Evolutionary conservation across 2,797 vertebrate species (phyloP).

Genomic region (Sarcophilus harrisii): DNA sequence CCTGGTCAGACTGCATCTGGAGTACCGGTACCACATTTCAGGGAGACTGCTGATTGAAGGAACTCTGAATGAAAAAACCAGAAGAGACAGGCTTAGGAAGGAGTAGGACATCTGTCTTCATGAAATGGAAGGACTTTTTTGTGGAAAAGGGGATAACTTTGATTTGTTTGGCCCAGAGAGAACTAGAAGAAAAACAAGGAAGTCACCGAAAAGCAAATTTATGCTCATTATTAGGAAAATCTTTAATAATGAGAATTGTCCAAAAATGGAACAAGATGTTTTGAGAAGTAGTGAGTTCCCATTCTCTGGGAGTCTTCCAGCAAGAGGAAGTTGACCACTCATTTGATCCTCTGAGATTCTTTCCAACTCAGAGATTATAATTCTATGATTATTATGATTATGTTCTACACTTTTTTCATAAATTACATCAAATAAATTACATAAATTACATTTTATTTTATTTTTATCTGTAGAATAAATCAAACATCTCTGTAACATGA

Average conservation of each 20-base stretch:
- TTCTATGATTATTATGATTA: background rate
- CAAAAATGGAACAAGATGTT: background rate
- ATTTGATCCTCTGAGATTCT: background rate
- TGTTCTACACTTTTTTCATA: background rate
- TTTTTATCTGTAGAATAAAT: background rate
- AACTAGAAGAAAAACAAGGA: background rate
- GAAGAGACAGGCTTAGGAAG: background rate
- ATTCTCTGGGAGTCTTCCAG: background rate
- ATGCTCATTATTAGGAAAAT: background rate
- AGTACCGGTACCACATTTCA: background rate
- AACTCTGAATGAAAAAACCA: background rate
- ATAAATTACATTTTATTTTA: background rate
- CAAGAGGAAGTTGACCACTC: background rate
- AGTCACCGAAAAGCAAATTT: background rate
- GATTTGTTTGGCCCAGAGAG: background rate
- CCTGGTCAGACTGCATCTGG: background rate
- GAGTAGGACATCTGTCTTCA: background rate
- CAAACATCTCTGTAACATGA: background rate
- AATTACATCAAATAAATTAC: background rate
- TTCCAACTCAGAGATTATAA: background rate
- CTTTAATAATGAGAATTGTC: background rate
- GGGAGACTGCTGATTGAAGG: background rate
- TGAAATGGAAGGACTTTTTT: background rate
- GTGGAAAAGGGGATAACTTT: background rate
- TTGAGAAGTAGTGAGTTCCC: background rate